A percentile compares a stretch with the other conserved stretches of the same genome.
Evolutionary conservation across 2,113 vertebrate species (phyloP).

Genomic region (Laticauda colubrina): DNA sequence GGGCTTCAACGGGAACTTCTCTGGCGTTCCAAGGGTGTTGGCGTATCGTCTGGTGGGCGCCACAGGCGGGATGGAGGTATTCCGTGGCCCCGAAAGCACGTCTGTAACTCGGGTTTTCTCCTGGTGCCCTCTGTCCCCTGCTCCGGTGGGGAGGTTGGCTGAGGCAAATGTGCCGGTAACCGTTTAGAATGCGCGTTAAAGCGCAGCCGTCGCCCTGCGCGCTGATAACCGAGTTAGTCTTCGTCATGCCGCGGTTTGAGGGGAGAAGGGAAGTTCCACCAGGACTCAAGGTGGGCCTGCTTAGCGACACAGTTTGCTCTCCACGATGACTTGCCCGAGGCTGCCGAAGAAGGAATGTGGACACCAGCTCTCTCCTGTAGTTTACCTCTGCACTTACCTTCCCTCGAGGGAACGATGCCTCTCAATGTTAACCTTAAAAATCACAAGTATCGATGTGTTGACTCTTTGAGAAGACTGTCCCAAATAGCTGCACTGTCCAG

Average conservation of each 20-base stretch:
- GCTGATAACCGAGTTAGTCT: background rate
- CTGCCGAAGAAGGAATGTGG: background rate
- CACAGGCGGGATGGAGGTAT: accelerated
- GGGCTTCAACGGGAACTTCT: background rate
- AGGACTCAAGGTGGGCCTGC: background rate
- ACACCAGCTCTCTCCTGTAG: background rate
- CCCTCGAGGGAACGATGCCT: background rate
- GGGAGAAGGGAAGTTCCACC: background rate
- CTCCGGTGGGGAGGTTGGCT: background rate
- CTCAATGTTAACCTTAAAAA: background rate
- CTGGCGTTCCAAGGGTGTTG: accelerated
- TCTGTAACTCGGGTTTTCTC: background rate
- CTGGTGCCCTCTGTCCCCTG: background rate
- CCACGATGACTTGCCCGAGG: background rate
- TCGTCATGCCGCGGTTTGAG: background rate
- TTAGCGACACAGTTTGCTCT: background rate
- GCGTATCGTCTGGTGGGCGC: accelerated
- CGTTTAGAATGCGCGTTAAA: background rate
- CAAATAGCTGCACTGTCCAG: background rate
- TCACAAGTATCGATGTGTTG: background rate
- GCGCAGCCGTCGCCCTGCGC: background rate
- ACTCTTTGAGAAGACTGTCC: background rate
- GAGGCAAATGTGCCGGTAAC: background rate
- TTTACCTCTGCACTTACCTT: background rate
- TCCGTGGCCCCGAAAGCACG: background rate